Evolutionary conservation across 2,113 vertebrate genomes (phyloP).

Genomic region (Dipodomys stephensi): DNA sequence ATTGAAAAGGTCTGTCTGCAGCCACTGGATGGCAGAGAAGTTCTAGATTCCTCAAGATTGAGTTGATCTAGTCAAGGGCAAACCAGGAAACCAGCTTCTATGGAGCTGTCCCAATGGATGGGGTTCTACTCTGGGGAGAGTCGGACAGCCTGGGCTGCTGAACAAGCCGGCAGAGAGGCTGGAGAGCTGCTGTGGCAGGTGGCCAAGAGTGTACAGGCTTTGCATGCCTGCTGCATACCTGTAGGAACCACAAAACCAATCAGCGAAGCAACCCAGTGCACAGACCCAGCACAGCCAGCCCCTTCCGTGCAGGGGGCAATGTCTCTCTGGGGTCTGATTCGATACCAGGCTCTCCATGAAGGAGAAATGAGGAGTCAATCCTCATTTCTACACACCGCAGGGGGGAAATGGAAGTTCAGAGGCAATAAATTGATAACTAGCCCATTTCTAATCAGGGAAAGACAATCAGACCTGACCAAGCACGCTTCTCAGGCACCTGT

Average conservation of each 20-base stretch:
- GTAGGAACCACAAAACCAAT: not conserved
- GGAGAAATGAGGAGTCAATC: not conserved
- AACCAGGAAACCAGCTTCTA: not conserved
- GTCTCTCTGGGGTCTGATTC: not conserved
- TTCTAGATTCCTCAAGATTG: not conserved
- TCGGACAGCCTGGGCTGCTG: not conserved
- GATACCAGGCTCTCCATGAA: not conserved
- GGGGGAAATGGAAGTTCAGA: not conserved
- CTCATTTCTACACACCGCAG: not conserved
- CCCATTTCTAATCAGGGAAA: not conserved
- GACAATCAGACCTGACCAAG: not conserved
- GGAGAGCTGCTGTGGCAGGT: not conserved
- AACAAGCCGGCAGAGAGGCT: fast-evolving
- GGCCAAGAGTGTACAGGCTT: fast-evolving
- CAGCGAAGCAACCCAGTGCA: no score
- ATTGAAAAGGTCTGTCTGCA: not conserved
- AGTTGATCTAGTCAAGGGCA: not conserved
- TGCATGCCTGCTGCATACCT: not conserved
- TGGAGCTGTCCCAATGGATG: fast-evolving
- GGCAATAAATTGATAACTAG: not conserved
- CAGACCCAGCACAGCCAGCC: not conserved
- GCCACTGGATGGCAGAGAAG: not conserved
- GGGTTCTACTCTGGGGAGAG: not conserved
- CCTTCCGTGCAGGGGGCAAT: not conserved
- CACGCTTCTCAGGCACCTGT: not conserved